phyloP scores from a whole-genome alignment of 2,888 invertebrate species.

The Apodemia zela region DNA sequence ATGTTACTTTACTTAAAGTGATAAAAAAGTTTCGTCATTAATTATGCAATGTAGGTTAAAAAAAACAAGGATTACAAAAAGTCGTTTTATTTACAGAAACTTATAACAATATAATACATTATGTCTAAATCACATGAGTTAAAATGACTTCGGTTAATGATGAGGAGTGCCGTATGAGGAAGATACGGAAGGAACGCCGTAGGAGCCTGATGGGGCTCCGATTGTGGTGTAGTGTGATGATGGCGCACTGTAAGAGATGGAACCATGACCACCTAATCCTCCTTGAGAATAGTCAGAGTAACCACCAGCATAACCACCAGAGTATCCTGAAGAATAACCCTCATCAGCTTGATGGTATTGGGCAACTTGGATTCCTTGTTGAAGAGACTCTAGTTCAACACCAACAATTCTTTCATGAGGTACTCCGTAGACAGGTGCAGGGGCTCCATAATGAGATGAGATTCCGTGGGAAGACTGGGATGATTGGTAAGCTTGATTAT shows the following conservation, averaged over 20 bases:
- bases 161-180: slow-evolving; percentile 71
- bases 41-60: slow-evolving; percentile 26
- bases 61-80: slow-evolving; percentile 21
- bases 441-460: slow-evolving; percentile 85
- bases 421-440: slow-evolving; percentile 85
- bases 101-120: slow-evolving; percentile 74
- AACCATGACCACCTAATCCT: slow-evolving; percentile 41
- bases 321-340: slow-evolving; percentile 59
- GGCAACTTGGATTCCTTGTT: slow-evolving; percentile 92
- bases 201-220: slow-evolving; percentile 69
- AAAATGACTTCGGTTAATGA: slow-evolving; percentile 51
- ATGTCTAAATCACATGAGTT: slow-evolving; percentile 72
- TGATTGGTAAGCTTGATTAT: slow-evolving; percentile 71
- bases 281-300: slow-evolving; percentile 47
- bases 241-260: slow-evolving; percentile 54
- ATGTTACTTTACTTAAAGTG: slow-evolving; percentile 30
- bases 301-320: slow-evolving; percentile 56
- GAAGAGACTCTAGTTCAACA: slow-evolving; percentile 90
- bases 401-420: slow-evolving; percentile 87
- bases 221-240: slow-evolving; percentile 58
- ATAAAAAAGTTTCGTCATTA: slow-evolving; percentile 23
- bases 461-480: slow-evolving; percentile 69
- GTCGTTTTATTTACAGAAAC: slow-evolving; percentile 77
- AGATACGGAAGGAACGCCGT: slow-evolving; percentile 67
- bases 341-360: slow-evolving; percentile 89